Evolutionary conservation across 2,888 invertebrate species (phyloP), one percentile per base, ranked within the genome.

Genomic region (Drosophila silvestris): DNA sequence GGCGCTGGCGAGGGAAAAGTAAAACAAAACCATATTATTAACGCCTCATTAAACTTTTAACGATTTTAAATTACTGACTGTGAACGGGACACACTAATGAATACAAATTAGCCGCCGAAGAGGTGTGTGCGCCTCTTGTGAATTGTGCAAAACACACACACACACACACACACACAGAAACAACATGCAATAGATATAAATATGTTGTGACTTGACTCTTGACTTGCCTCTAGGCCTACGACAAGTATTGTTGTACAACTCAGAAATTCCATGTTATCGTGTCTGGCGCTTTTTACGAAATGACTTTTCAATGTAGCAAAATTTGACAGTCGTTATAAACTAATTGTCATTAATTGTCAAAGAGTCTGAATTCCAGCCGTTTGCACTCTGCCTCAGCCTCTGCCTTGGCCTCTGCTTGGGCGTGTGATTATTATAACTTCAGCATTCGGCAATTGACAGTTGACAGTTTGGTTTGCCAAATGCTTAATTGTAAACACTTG

Each of bases 1-100:
- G 70, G 51, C 30, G 58, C 50, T 39, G 70, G 41, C 69, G 52
- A 33, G 53, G 51, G 52, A 70, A 81, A 83, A 88, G 85, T 85
- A 88, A 90, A 89, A 90, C 89, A 89, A 90, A 87, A 87, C 79
- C 87, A 83, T 86, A 82, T 86, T 90, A 89, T 89, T 91, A 89
- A 86, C 89, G 87, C 89, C 91, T 91, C 91, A 91, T 90, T 90
- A 91, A 90, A 86, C 85, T 89, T 91, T 89, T 87, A 90, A 91
- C 91, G 87, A 81, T 90, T 89, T 87, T 82, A 89, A 91, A 91
- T 90, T 90, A 91, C 87, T 91, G 80, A 60, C 79, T 85, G 74
- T 69, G 77, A 84, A 89, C 79, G 79, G 79, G 79, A 71, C 79
- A 58, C 77, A 82, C 89, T 90, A 90, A 91, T 91, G 91, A 90